Conservation (phyloP, 1,140 invertebrate species). For the Aphelenchoides besseyi region DNA sequence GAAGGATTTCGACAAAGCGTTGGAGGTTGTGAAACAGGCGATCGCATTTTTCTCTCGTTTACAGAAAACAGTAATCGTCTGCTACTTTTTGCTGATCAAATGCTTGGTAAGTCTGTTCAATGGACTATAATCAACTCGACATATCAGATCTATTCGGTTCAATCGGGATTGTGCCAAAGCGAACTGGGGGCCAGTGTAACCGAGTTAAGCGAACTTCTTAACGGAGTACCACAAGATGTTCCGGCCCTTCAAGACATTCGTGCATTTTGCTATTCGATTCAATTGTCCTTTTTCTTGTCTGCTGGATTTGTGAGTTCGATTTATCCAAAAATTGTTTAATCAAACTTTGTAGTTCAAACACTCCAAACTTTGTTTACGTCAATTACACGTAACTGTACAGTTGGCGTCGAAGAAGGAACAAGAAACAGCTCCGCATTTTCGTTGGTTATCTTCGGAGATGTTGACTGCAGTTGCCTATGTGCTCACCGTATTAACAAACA, state of each 20-base stretch:
- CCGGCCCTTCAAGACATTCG: constrained; percentile 44
- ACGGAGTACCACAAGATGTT: constrained; percentile 23
- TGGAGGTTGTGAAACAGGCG: constrained; percentile 44
- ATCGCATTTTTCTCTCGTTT: constrained; percentile 33
- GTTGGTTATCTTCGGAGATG: constrained; percentile 41
- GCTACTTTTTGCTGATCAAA: constrained; percentile 42
- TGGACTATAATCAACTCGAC: not conserved
- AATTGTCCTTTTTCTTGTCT: constrained; percentile 47
- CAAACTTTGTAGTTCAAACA: constrained; percentile 46
- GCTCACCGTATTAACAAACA: constrained; percentile 42
- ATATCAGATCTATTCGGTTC: constrained; percentile 44
- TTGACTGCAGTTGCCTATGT: constrained; percentile 45
- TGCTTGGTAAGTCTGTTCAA: constrained; percentile 37
- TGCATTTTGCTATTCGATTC: constrained; percentile 49
- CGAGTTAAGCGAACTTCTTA: constrained; percentile 43
- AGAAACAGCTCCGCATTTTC: constrained; percentile 32
- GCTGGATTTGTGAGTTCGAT: constrained; percentile 40
- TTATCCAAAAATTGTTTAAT: no score
- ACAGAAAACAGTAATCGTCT: constrained; percentile 39
- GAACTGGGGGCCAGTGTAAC: constrained; percentile 42
- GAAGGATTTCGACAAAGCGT: constrained; percentile 34
- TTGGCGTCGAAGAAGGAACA: constrained; percentile 35
- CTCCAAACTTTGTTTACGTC: constrained; percentile 46
- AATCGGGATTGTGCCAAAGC: constrained; percentile 42
- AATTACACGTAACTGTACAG: constrained; percentile 47